phyloP scores from a whole-genome alignment of 2,888 invertebrate genomes.

The Clivina fossor region DNA sequence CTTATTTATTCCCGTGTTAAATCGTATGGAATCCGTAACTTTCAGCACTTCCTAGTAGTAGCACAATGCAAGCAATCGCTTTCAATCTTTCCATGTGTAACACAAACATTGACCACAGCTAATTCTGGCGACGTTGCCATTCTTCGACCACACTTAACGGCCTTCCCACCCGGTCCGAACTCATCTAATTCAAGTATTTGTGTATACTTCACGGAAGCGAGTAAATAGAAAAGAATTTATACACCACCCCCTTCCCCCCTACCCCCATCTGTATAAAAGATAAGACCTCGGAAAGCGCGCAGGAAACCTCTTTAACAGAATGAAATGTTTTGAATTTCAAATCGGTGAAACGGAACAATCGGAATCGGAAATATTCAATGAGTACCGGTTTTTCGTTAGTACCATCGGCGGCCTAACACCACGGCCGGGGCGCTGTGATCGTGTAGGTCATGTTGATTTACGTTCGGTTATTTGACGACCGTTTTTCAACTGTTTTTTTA shows the following conservation, averaged over 20 bases:
- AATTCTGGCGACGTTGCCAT: slow-evolving; percentile 20
- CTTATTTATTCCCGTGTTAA: too few species aligned
- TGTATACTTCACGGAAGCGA: slow-evolving; percentile 31
- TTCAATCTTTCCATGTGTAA: slow-evolving; percentile 23
- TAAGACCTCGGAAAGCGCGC: background rate
- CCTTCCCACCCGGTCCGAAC: too few species aligned
- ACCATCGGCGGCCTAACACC: background rate
- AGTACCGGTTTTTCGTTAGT: slow-evolving; percentile 30
- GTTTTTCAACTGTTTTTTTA: slow-evolving; percentile 22
- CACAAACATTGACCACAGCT: slow-evolving; percentile 32
- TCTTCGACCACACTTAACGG: slow-evolving; percentile 16
- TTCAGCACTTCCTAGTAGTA: too few species aligned
- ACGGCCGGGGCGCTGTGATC: slow-evolving; percentile 8
- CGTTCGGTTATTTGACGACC: slow-evolving; percentile 18
- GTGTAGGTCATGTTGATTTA: slow-evolving; percentile 25
- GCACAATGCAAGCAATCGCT: slow-evolving; percentile 29
- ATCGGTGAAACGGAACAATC: slow-evolving; percentile 44
- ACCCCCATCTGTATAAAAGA: background rate
- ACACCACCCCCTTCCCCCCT: too few species aligned
- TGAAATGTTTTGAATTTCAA: slow-evolving; percentile 54
- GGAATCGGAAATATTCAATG: slow-evolving; percentile 38
- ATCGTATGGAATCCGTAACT: too few species aligned
- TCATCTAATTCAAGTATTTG: slow-evolving; percentile 35
- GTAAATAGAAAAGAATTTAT: slow-evolving; percentile 27
- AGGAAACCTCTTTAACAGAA: slow-evolving; percentile 51